Percentiles rank a stretch among this genome's conserved stretches.
Conservation (phyloP, 2,113 vertebrate species). For the Picathartes gymnocephalus region DNA sequence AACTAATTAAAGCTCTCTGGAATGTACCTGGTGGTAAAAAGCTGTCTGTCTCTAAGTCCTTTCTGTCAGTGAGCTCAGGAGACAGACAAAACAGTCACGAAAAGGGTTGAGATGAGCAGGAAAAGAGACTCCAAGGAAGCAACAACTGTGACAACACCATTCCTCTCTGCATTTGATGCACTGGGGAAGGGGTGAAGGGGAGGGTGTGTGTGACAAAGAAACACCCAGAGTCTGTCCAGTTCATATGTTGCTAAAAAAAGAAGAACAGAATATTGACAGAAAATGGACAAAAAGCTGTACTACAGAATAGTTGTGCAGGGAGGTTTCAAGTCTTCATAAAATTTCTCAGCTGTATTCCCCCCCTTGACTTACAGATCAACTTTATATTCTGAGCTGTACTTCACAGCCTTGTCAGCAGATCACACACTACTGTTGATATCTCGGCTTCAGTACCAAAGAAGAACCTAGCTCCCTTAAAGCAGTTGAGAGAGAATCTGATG, state of each 20-base stretch:
- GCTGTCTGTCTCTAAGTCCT: neutral
- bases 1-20: neutral
- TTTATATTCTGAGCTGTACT: neutral
- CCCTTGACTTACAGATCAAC: neutral
- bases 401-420: neutral
- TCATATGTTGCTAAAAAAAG: neutral
- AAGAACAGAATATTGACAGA: neutral
- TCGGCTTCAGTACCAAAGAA: neutral
- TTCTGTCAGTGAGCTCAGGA: neutral
- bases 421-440: neutral
- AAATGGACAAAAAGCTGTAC: neutral
- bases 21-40: neutral
- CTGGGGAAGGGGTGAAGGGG: neutral
- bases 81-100: neutral
- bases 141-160: neutral
- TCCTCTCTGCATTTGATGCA: neutral
- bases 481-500: neutral
- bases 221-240: neutral
- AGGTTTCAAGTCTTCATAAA: neutral
- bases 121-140: neutral
- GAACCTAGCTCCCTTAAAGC: neutral
- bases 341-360: neutral
- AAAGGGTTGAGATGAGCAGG: neutral
- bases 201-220: neutral
- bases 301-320: neutral